These are phyloP conservation scores for Podargus strigoides DNA, from an alignment of 2,797 vertebrate genomes.

Conservation along the genomic window DNA sequence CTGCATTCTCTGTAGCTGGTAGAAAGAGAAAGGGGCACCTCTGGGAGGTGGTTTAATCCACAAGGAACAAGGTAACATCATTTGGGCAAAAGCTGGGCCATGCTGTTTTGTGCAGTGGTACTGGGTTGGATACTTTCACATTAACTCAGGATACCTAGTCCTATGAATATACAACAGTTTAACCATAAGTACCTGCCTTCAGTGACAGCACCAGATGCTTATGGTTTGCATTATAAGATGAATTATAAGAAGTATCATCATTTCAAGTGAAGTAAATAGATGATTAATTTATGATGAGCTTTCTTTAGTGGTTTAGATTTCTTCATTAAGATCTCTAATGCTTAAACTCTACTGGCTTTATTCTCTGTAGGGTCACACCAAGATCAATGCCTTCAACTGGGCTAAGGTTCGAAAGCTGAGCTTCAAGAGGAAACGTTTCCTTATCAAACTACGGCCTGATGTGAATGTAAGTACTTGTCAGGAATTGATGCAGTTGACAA, in stretches of 20 bases:
- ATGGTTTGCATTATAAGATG: neutral
- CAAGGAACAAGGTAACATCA: neutral
- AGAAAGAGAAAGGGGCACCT: neutral
- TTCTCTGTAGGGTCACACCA: slow-evolving; percentile 86
- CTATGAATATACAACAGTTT: neutral
- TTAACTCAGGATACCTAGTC: neutral
- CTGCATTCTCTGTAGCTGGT: neutral
- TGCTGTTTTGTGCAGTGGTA: neutral
- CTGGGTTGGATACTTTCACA: neutral
- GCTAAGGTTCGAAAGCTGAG: slow-evolving; percentile 97
- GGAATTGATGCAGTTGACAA: neutral
- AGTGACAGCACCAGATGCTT: neutral
- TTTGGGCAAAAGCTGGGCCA: neutral
- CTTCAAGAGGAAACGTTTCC: slow-evolving; percentile 98
- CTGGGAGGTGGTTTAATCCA: neutral
- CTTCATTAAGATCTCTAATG: neutral
- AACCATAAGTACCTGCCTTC: neutral
- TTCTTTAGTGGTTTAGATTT: neutral
- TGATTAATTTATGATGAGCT: neutral
- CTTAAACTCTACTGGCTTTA: slow-evolving; percentile 2
- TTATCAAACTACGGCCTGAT: slow-evolving; percentile 93
- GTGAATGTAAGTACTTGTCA: slow-evolving; percentile 84
- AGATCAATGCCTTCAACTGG: slow-evolving; percentile 98
- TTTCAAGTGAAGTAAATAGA: neutral
- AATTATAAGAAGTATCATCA: neutral